These are phyloP conservation scores for Cygnus olor DNA, from an alignment of 2,797 vertebrate genomes.

Conservation along the genomic window DNA sequence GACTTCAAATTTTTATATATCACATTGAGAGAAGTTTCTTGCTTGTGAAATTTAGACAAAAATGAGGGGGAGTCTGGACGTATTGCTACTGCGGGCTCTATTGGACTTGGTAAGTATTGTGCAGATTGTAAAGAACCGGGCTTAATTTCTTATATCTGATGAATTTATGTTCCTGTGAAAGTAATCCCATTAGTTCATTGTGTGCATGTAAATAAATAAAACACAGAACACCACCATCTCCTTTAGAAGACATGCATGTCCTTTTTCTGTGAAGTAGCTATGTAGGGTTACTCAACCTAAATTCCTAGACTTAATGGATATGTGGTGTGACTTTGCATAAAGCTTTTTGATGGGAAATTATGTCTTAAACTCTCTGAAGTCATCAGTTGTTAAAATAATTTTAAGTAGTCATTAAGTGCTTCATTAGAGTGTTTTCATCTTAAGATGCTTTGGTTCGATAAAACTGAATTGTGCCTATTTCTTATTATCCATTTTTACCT, in stretches of 20 bases:
- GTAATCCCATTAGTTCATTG: background rate
- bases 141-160: background rate
- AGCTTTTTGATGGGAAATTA: conserved; percentile 17
- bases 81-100: accelerated
- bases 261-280: background rate
- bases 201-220: background rate
- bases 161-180: background rate
- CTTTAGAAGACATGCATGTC: background rate
- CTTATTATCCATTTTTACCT: conserved; percentile 46
- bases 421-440: conserved; percentile 65
- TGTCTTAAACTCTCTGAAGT: conserved; percentile 29
- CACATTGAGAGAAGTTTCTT: background rate
- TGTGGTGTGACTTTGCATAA: background rate
- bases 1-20: background rate
- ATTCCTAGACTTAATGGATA: background rate
- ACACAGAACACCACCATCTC: accelerated
- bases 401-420: conserved; percentile 59
- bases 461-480: conserved; percentile 23
- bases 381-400: conserved; percentile 58
- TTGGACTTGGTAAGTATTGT: background rate
- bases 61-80: accelerated
- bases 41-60: background rate
- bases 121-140: background rate
- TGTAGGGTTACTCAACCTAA: background rate
- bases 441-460: conserved; percentile 21